Evolutionary conservation across 2,797 vertebrate genomes (phyloP).

Genomic region (Masticophis lateralis): DNA sequence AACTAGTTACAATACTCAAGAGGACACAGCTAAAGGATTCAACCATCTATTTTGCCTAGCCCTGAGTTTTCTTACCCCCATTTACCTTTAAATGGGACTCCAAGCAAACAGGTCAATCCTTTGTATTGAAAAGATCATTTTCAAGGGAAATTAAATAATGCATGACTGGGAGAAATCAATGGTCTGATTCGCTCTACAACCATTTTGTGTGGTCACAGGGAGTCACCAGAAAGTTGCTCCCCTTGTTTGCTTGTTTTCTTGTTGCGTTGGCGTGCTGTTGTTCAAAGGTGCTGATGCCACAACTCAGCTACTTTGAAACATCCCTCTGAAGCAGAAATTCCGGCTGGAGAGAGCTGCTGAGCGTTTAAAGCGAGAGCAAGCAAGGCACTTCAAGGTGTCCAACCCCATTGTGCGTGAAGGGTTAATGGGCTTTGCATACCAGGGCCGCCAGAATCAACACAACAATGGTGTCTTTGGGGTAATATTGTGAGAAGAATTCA

Average conservation of each 20-base stretch:
- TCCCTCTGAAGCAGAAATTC: constrained; percentile 41
- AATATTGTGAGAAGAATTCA: constrained; percentile 35
- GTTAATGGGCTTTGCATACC: constrained; percentile 25
- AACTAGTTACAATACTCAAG: background rate
- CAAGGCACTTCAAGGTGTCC: constrained; percentile 18
- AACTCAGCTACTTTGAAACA: constrained; percentile 26
- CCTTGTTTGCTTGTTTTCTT: constrained; percentile 24
- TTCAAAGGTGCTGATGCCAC: constrained; percentile 11
- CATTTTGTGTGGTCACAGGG: constrained; percentile 4
- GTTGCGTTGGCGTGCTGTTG: background rate
- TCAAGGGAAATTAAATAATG: background rate
- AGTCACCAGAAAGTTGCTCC: constrained; percentile 38
- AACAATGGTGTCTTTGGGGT: constrained; percentile 19
- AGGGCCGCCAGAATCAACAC: background rate
- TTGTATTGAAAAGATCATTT: background rate
- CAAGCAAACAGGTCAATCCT: background rate
- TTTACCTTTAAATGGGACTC: background rate
- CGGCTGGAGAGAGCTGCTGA: constrained; percentile 3
- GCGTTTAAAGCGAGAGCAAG: constrained; percentile 39
- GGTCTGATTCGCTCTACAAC: background rate
- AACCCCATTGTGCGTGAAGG: background rate
- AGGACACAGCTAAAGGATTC: background rate
- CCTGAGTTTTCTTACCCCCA: background rate
- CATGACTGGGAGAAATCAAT: background rate
- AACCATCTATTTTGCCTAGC: background rate